Base-by-base conservation (phyloP, 2,888 invertebrate species). In the Dione vanillae region DNA sequence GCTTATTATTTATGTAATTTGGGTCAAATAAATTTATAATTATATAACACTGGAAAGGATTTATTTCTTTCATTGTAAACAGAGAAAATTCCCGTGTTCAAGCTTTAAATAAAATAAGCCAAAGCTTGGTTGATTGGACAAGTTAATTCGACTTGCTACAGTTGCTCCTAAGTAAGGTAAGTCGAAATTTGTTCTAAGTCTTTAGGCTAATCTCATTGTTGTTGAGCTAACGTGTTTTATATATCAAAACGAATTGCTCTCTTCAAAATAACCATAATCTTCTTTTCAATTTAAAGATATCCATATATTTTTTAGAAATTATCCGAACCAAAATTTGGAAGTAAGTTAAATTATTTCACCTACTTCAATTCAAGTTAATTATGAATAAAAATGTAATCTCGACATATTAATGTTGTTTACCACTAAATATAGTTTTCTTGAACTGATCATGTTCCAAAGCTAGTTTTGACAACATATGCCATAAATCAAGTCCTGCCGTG, bases 131-230 rank as follows among this genome's bases (percentile, higher is more conserved):
- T 72, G 73, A 74, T 78, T 78, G 76, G 75, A 75, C 69, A 76
- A 78, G 74, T 77, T 77, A 73, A 80, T 78, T 80, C 80, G 83
- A 74, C 62, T 68, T 72, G 61, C 35, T 37, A 67, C 41, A 27
- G 45, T 59, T 65, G 78, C 83, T 85, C 82, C 82, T 82, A 84
- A 82, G 82, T 84, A 80, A 73, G 79, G 78, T 79, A 75, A 82
- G 82, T 83, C 81, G 78, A 73, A 78, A 84, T 78, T 82, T 80
- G 80, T 78, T 81, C 75, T 73, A 70, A 66, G 75, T 56, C 37
- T 61, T 65, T 52, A 37, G 10, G n/a, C 37, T 37, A 16, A 43
- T 61, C 16, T 16, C 35, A 49, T 52, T 45, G 20, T 37, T 45
- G 43, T 27, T 37, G 6, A n/a, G n/a, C n/a, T n/a, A n/a, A n/a